Base-by-base conservation (phyloP, 2,113 vertebrate genomes). In the Mustelus asterias region DNA sequence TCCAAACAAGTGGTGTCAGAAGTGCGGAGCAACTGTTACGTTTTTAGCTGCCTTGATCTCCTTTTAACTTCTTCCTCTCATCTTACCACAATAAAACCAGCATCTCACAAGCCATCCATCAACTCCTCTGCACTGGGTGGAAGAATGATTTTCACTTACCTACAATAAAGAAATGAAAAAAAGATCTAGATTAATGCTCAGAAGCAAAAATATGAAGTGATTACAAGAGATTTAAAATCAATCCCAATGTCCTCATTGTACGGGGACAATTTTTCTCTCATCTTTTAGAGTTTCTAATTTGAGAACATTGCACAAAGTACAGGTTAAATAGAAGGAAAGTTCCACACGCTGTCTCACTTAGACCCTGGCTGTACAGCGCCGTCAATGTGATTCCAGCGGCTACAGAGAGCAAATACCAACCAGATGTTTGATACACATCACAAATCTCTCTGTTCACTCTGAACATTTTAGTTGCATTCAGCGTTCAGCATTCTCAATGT, bases 101-200 rank as follows among this genome's bases (percentile, higher is more conserved):
- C 67, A 95, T 11, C 41, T 72, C 94, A 54, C 48, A 72, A 44
- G 41, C 41, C 94, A 72, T 72, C 94, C 94, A 72, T 72, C 94
- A 93, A 2, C 7, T 6, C 63, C 69, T 13, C 29, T 48, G 69
- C 70, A 44, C 69, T 33, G 94, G 94, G 94, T 72, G 41, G 41
- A 33, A 76, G 37, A 95, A 95, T 72, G 41, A 72, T 72, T 72
- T 95, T 44, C 63, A 95, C 94, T 95, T 95, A 95, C 94, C 94
- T 95, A 48, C 11, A 95, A 76, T 72, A 48, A 70, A 16, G 69
- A 33, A 69, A 9, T 37, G 22, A 33, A 95, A 95, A 72, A 95
- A 44, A 95, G 0, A 26, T 72, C 24, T 54, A 48, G 69, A 72
- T 95, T 95, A 48, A 70, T 95, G 11, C 67, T 22, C 41, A 76